These are phyloP conservation scores for Acanthopleura granulata DNA, from an alignment of 2,888 invertebrate species.

Conservation along the genomic window DNA sequence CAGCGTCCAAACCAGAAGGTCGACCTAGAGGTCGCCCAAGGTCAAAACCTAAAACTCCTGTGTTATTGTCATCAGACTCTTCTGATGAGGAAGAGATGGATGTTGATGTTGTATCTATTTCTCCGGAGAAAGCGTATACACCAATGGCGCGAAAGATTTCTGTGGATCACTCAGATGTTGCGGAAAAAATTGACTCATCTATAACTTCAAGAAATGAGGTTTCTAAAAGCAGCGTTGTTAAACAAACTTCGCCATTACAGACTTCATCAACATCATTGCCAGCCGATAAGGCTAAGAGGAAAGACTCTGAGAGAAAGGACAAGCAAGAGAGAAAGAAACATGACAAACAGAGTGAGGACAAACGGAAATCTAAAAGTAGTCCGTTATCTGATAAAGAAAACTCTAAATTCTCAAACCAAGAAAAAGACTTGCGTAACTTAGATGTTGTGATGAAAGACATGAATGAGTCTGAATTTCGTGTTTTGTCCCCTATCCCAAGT, in stretches of 20 bases:
- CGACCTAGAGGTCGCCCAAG: background rate
- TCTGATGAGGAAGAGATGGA: constrained; percentile 12
- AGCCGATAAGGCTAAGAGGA: background rate
- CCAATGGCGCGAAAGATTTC: background rate
- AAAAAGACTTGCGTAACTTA: background rate
- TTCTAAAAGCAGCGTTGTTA: background rate
- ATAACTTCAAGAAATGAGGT: background rate
- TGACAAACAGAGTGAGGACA: constrained; percentile 15
- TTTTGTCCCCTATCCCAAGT: constrained; percentile 27
- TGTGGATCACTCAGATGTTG: background rate
- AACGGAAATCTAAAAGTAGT: background rate
- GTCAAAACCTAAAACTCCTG: background rate
- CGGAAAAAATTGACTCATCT: background rate
- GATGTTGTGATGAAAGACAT: background rate
- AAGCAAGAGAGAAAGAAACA: constrained; percentile 28
- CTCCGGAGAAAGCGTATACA: background rate
- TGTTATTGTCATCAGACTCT: background rate
- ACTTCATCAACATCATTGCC: background rate
- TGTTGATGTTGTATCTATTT: constrained; percentile 1
- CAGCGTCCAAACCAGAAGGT: background rate
- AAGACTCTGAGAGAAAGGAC: constrained; percentile 21
- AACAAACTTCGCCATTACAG: background rate
- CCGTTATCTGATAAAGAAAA: background rate
- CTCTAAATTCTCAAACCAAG: background rate
- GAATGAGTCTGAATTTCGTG: background rate